Evolutionary conservation across 2,888 invertebrate species (phyloP), one percentile per base, ranked within the genome.

Genomic region (Euproctis similis): DNA sequence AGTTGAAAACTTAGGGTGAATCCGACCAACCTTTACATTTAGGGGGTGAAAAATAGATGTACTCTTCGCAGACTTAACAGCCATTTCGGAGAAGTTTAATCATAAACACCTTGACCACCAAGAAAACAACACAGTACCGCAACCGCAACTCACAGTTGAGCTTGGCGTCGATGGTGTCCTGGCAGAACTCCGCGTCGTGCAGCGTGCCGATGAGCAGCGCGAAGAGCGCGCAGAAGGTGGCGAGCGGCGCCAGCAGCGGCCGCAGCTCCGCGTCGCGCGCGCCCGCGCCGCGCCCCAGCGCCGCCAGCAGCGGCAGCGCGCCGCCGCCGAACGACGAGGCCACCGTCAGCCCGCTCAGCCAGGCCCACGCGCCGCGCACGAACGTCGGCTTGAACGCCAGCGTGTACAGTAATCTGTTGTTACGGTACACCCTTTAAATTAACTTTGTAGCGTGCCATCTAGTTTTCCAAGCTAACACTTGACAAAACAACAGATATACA

Each of bases 171-270:
- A 90, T 91, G 0, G 51, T 42, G 17, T 76, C 74, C 5, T 68
- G 53, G 32, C 75, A 78, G 68, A 96, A 95, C 72, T 96, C 96
- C 0, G 91, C 90, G 61, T 96, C 96, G 53, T 96, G 94, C 13
- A 96, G 68, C 0, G 95, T 95, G 0, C 93, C 90, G 26, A 96
- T 87, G 2, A 94, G 81, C 19, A 94, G 85, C 22, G 92, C 91
- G 62, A 94, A 94, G 1, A 95, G 75, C 1, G 93, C 90, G 61
- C 94, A 94, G 72, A 96, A 96, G 1, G 94, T 91, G 0, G 93
- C 92, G 17, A 96, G 62, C 1, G 93, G 86, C 1, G 95, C 93
- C 7, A 95, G 86, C 8, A 95, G 88, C 8, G 87, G 86, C 9
- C 89, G 86, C 2, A 90, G 87, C 38, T 92, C 90, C 8, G 86